phyloP scores from a whole-genome alignment of 2,113 vertebrate species.

The Pyxicephalus adspersus region DNA sequence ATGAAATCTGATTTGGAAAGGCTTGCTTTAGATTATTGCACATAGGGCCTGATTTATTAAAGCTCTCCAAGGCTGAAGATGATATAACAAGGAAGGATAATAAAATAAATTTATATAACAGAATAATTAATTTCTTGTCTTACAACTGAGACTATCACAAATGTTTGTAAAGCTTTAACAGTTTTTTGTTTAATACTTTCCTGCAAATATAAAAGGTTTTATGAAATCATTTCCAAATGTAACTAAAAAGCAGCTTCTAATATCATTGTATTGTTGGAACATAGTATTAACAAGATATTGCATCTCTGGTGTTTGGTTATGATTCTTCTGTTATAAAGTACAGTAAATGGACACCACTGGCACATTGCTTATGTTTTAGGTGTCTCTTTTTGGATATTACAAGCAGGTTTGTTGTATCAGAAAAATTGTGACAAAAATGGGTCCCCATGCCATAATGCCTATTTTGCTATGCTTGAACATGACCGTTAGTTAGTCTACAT shows the following conservation, averaged over 20 bases:
- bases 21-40: no score
- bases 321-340: neutral
- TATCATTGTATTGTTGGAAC: neutral
- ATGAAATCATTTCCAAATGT: neutral
- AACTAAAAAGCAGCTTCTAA: neutral
- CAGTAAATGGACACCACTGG: neutral
- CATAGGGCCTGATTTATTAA: no score
- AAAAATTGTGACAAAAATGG: no score
- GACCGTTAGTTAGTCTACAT: no score
- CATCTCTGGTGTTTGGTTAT: neutral
- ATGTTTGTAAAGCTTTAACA: neutral
- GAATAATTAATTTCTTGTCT: neutral
- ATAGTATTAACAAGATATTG: constrained; percentile 9
- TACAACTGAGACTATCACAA: neutral
- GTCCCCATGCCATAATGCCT: no score
- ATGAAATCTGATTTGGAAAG: no score
- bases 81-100: neutral
- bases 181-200: neutral
- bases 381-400: no score
- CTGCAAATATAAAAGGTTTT: neutral
- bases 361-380: no score
- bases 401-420: no score
- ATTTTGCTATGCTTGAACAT: no score
- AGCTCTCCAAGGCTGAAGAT: no score
- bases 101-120: constrained; percentile 34